Percentiles rank a stretch among this genome's conserved stretches.
These are phyloP conservation scores for Drosophila algonquin DNA, from an alignment of 2,888 invertebrate species.

Conservation along the genomic window DNA sequence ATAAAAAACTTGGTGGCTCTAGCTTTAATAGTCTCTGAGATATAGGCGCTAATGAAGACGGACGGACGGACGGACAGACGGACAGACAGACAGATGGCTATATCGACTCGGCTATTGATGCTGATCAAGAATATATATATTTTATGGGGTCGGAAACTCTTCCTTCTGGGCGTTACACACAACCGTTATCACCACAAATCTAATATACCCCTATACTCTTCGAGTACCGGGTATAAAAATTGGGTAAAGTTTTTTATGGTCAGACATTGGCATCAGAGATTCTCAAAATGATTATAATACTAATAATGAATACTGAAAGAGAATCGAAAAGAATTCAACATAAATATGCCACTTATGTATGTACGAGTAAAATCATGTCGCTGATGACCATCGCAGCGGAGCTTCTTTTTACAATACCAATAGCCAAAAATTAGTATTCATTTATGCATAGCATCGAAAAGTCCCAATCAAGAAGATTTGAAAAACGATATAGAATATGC, in stretches of 20 bases:
- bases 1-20: no score
- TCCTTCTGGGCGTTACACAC: no score
- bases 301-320: slow-evolving; percentile 14
- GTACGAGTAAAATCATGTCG: slow-evolving; percentile 5
- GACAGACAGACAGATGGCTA: no score
- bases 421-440: not conserved
- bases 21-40: no score
- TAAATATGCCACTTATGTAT: slow-evolving; percentile 1
- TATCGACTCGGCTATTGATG: no score
- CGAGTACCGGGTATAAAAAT: no score
- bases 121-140: no score
- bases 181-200: no score
- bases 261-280: slow-evolving; percentile 39
- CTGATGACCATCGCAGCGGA: not conserved
- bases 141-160: no score
- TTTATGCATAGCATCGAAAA: not conserved
- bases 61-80: no score
- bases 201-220: no score
- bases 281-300: slow-evolving; percentile 25
- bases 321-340: slow-evolving; percentile 11
- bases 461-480: not conserved
- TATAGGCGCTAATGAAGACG: no score
- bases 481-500: not conserved
- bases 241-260: slow-evolving; percentile 29
- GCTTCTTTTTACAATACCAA: slow-evolving; percentile 26